phyloP scores from a whole-genome alignment of 2,888 invertebrate genomes.

The Nomada hirtipes region DNA sequence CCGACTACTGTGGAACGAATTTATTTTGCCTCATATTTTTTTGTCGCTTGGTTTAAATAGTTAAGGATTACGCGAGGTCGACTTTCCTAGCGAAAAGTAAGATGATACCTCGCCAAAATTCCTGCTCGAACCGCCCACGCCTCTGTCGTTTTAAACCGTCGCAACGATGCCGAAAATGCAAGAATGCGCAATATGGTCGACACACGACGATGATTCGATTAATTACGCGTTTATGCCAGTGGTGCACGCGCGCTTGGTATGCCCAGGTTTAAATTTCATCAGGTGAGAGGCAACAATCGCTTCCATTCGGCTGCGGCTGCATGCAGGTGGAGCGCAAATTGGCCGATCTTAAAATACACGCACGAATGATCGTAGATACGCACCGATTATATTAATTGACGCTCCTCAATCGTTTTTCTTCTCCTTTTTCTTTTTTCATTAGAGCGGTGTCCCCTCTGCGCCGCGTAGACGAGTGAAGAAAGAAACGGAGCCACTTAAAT shows the following conservation, averaged over 20 bases:
- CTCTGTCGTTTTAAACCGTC: not conserved
- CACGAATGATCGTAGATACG: conserved; percentile 42
- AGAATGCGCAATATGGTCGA: conserved; percentile 27
- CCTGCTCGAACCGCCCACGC: not conserved
- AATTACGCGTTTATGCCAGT: conserved; percentile 22
- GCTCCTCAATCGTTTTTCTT: not conserved
- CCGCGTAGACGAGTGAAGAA: not conserved
- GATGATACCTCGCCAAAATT: too few species aligned
- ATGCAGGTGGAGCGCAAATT: conserved; percentile 64
- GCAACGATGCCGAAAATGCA: not conserved
- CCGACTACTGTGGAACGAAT: too few species aligned
- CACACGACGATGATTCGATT: conserved; percentile 30
- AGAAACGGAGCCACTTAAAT: conserved; percentile 1
- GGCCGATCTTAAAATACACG: conserved; percentile 29
- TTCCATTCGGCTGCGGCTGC: not conserved
- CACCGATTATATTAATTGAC: conserved; percentile 56
- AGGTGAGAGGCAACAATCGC: conserved; percentile 4
- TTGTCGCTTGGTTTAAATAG: too few species aligned
- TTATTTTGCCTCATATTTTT: too few species aligned
- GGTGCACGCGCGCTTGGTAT: conserved; percentile 21
- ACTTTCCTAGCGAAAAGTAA: too few species aligned
- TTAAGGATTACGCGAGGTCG: too few species aligned
- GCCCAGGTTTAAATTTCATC: conserved; percentile 45
- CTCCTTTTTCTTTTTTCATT: not conserved
- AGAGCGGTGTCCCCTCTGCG: conserved; percentile 30